Percentiles rank a stretch among this genome's conserved stretches.
Evolutionary conservation across 2,113 vertebrate species (phyloP).

Genomic region (Carettochelys insculpta): DNA sequence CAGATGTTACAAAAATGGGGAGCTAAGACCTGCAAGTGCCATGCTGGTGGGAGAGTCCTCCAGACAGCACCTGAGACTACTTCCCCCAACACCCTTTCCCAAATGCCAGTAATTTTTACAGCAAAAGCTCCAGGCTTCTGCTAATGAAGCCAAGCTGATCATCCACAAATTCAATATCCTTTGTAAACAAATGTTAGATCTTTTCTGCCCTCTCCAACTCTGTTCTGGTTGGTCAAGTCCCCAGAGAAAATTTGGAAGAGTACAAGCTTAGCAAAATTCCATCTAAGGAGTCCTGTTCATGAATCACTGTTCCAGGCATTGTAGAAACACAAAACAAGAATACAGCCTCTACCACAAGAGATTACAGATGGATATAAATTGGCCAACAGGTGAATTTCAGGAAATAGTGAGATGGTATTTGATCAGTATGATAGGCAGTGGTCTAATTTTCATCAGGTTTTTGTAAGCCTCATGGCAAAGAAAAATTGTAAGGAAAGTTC

Average conservation of each 20-base stretch:
- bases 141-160: background rate
- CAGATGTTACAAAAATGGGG: background rate
- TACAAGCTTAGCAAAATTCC: background rate
- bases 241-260: background rate
- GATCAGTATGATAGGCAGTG: background rate
- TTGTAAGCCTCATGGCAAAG: background rate
- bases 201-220: background rate
- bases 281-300: background rate
- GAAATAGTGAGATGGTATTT: background rate
- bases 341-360: too few species aligned
- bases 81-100: background rate
- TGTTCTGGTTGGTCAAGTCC: background rate
- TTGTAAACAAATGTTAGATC: background rate
- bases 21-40: background rate
- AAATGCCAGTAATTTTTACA: background rate
- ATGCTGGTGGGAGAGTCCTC: accelerated
- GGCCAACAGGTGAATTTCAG: background rate
- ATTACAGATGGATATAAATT: background rate
- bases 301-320: background rate
- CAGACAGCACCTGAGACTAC: background rate
- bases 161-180: background rate
- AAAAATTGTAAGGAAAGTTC: background rate
- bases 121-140: background rate
- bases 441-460: background rate
- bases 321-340: background rate